phyloP scores from a whole-genome alignment of 2,797 vertebrate species.

The Adelosebastes latens region DNA sequence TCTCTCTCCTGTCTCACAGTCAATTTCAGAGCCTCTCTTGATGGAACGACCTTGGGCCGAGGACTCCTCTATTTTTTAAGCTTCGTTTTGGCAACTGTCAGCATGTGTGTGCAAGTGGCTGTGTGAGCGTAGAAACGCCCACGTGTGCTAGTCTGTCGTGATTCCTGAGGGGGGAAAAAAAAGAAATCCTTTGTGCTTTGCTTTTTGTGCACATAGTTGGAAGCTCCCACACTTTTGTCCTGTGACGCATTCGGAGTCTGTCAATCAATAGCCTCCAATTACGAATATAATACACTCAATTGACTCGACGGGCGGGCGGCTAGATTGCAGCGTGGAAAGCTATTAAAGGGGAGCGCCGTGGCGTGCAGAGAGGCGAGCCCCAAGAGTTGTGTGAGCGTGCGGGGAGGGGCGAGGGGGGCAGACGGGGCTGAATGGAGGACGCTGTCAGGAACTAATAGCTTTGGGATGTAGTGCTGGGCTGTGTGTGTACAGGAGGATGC shows the following conservation, averaged over 20 bases:
- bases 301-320: conserved; percentile 68
- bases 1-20: conserved; percentile 31
- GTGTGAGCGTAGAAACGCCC: conserved; percentile 2
- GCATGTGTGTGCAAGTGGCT: conserved; percentile 22
- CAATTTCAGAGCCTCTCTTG: conserved; percentile 47
- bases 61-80: conserved; percentile 37
- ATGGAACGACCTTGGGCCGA: conserved; percentile 60
- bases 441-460: conserved; percentile 81
- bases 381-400: conserved; percentile 45
- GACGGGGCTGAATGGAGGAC: conserved; percentile 72
- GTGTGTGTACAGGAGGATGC: conserved; percentile 61
- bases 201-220: conserved; percentile 46
- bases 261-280: conserved; percentile 83
- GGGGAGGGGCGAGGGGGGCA: conserved; percentile 6
- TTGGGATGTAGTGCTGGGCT: conserved; percentile 74
- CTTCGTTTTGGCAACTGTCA: conserved; percentile 58
- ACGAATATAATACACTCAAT: conserved; percentile 81
- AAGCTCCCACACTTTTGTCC: conserved; percentile 66
- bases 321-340: conserved; percentile 78
- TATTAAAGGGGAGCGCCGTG: conserved; percentile 74
- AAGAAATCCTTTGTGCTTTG: conserved; percentile 53
- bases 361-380: conserved; percentile 62
- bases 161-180: not conserved
- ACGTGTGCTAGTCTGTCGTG: not conserved
- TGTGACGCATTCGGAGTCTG: conserved; percentile 60